Evolutionary conservation across 2,888 invertebrate species (phyloP), one percentile per base, ranked within the genome.

Genomic region (Sipha maydis): DNA sequence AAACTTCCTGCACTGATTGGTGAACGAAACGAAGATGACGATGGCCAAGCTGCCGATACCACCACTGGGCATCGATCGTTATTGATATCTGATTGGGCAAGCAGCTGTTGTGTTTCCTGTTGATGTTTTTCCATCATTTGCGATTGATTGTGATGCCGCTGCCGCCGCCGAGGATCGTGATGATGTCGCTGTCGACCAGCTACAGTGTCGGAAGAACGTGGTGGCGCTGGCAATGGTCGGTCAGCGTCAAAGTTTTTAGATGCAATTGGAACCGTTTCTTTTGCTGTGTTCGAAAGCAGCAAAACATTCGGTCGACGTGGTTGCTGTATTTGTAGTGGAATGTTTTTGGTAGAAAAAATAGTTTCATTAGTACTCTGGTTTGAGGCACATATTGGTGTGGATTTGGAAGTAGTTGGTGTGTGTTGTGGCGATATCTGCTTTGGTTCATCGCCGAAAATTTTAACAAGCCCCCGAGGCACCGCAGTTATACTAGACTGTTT

Each of bases 151-250:
- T 69, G 85, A 31, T 61, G 84, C 31, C 28, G 85, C 17, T 77
- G 85, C 1, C 85, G 77, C 25, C 77, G 31, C 0, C 85, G 67
- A 0, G 85, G 85, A 31, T 85, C 77, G 11, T 78, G 48, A 3
- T 69, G 85, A n/a, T 85, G 41, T 78, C 77, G 85, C 19, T 77
- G 85, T 2, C 85, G 67, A 31, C 85, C 85, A 41, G 85, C 85
- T 34, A 69, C 85, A 14, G 85, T 85, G 19, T 85, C 85, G 5
- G 85, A 85, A 7, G 85, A 85, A 3, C 85, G 77, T 9, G 85
- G 85, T 8, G 85, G 85, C 7, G 77, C 85, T 4, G 85, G 85
- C 1, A 85, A 19, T 19, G 85, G 85, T 11, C 85, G 28, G 25
- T 85, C 77, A 8, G 85, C 67, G 19, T 85, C 85, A n/a, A 85